A percentile compares a stretch with the other conserved stretches of the same genome.
Conservation (phyloP, 2,888 invertebrate species). For the Oligia fasciuncula region DNA sequence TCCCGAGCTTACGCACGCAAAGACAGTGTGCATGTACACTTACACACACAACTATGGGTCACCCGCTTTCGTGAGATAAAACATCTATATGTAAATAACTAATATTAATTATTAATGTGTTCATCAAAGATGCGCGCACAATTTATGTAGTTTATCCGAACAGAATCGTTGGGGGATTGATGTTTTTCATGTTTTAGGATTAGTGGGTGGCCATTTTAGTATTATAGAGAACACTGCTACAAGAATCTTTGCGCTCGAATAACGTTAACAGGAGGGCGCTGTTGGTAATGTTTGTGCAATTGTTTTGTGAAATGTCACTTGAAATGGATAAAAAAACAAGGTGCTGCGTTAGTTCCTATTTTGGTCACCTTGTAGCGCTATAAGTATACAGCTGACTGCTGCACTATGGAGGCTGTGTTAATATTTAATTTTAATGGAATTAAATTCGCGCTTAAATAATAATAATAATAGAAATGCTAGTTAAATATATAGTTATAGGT, state of each 20-base stretch:
- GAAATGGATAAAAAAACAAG: background rate
- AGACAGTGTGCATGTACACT: too few relatives aligned
- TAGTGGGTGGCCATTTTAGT: constrained; percentile 15
- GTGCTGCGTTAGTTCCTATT: background rate
- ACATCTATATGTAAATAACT: background rate
- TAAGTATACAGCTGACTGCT: background rate
- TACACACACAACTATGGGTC: too few relatives aligned
- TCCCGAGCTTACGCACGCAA: too few relatives aligned
- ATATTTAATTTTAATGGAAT: background rate
- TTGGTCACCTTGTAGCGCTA: background rate
- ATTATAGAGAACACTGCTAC: background rate
- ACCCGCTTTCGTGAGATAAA: too few relatives aligned
- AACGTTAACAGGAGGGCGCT: background rate
- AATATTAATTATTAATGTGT: background rate
- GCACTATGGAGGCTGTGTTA: constrained; percentile 8
- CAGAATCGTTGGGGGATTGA: background rate
- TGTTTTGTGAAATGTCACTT: background rate
- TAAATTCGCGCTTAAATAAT: background rate
- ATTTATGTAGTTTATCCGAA: background rate
- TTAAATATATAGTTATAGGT: too few relatives aligned
- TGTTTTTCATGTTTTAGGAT: background rate
- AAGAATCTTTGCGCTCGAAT: background rate
- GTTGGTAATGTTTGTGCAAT: background rate
- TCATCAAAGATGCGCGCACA: constrained; percentile 21
- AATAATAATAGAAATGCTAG: too few relatives aligned